Evolutionary conservation across 2,113 vertebrate genomes (phyloP), one percentile per base, ranked within the genome.

Genomic region (Austrofundulus limnaeus): DNA sequence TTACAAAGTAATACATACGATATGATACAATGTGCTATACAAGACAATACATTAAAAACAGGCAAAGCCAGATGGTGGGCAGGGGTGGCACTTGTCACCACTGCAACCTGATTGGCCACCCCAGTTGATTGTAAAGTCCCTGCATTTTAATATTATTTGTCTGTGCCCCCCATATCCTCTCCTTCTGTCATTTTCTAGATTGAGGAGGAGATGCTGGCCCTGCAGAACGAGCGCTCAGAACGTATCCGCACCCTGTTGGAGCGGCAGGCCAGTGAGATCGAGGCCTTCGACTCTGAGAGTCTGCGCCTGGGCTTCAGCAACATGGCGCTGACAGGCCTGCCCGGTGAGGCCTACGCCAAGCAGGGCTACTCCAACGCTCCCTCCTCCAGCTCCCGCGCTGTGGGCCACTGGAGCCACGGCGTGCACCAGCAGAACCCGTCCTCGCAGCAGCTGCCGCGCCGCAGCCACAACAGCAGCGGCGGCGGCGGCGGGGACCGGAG

Each of bases 271-370:
- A 91, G 92, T 10, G 95, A 96, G 87, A 96, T 96, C 0, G 95
- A 96, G 87, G 59, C 92, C 66, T 96, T 95, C 11, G 95, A 96
- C 87, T 94, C 94, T 0, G 95, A 96, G 88, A 96, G 95, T 76
- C 86, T 96, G 82, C 94, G 95, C n/a, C 91, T 96, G 46, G 95
- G 95, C 66, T 95, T 96, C 88, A 94, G 93, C 85, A 95, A 91
- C 84, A 93, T 96, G 94, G 92, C 94, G 0, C 89, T 96, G 54
- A 89, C 93, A 0, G 94, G 94, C 79, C 94, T 95, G 80, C 94
- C 94, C 11, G 92, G 94, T 0, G 95, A 95, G 77, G 94, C 94
- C 78, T 95, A 92, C 75, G 76, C 94, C 66, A 95, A 93, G 83
- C 95, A 94, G 85, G 94, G 94, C 80, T 95, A 94, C 77, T 85